Conservation (phyloP, 2,113 vertebrate species). For the Eurypyga helias region DNA sequence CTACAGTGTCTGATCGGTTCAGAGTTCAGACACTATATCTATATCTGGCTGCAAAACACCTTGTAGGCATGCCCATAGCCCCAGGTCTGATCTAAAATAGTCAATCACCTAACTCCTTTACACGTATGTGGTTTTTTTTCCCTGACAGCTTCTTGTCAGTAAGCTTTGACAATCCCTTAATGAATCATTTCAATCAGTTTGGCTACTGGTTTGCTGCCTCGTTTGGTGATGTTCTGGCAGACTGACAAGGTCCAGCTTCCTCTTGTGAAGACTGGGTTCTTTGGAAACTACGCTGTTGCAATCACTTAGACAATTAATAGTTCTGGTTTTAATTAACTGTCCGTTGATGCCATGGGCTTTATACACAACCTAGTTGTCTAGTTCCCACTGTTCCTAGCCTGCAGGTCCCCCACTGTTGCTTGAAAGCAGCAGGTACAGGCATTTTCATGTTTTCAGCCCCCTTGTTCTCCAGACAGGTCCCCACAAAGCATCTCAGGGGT, state of each 20-base stretch:
- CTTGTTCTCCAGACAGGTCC: not conserved
- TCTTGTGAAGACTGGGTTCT: not conserved
- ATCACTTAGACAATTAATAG: not conserved
- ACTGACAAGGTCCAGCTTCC: not conserved
- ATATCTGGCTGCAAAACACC: not conserved
- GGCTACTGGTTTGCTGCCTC: not conserved
- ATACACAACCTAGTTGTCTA: not conserved
- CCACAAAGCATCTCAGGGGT: not conserved
- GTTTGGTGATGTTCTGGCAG: not conserved
- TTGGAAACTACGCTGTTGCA: not conserved
- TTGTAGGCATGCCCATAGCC: not conserved
- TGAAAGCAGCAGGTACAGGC: not conserved
- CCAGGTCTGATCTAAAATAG: not conserved
- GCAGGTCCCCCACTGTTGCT: fast-evolving
- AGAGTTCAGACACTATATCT: not conserved
- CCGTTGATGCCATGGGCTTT: not conserved
- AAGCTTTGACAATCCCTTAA: not conserved
- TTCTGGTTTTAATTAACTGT: not conserved
- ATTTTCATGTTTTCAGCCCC: not conserved
- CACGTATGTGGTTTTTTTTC: too few relatives aligned
- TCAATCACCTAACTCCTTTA: not conserved
- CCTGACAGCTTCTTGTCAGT: not conserved
- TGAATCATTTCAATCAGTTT: not conserved
- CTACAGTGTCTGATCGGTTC: not conserved
- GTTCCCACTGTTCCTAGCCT: not conserved